These are phyloP conservation scores for Odontocerum albicorne DNA, from an alignment of 2,888 invertebrate genomes.

Conservation along the genomic window DNA sequence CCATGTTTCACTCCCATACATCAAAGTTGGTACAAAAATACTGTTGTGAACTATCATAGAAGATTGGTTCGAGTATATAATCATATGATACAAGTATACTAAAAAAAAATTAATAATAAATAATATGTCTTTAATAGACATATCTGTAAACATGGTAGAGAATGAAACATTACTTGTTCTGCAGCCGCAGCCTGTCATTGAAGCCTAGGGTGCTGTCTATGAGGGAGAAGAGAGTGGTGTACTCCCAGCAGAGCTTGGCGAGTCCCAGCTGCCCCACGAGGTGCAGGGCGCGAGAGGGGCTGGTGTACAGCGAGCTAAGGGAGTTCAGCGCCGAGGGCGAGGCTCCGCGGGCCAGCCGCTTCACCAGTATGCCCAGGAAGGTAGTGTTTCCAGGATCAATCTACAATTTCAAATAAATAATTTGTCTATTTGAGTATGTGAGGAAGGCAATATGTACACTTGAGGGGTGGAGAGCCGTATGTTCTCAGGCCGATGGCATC, in stretches of 20 bases:
- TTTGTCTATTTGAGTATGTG: too few relatives aligned
- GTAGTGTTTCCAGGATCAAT: constrained; percentile 56
- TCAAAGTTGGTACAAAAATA: too few relatives aligned
- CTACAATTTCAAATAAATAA: constrained; percentile 43
- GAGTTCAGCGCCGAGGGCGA: constrained; percentile 53
- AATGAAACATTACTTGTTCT: constrained; percentile 51
- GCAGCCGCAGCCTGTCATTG: constrained; percentile 52
- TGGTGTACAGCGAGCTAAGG: constrained; percentile 33
- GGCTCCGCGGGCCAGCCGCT: constrained; percentile 53
- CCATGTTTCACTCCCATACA: too few relatives aligned
- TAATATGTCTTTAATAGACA: too few relatives aligned
- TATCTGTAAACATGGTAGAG: too few relatives aligned
- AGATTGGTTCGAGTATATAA: too few relatives aligned
- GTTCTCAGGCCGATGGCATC: too few relatives aligned
- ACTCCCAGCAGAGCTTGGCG: constrained; percentile 56
- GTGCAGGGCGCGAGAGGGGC: constrained; percentile 26
- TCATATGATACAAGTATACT: too few relatives aligned
- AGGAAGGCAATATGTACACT: too few relatives aligned
- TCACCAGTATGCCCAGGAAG: constrained; percentile 50
- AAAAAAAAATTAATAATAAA: too few relatives aligned
- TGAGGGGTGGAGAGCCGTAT: too few relatives aligned
- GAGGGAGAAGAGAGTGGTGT: constrained; percentile 51
- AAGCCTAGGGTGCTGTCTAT: constrained; percentile 54
- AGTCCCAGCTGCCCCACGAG: constrained; percentile 50
- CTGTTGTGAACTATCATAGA: too few relatives aligned